Percentiles rank a stretch among this genome's conserved stretches.
Evolutionary conservation across 2,113 vertebrate genomes (phyloP).

Genomic region (Vulpes ferrilata): DNA sequence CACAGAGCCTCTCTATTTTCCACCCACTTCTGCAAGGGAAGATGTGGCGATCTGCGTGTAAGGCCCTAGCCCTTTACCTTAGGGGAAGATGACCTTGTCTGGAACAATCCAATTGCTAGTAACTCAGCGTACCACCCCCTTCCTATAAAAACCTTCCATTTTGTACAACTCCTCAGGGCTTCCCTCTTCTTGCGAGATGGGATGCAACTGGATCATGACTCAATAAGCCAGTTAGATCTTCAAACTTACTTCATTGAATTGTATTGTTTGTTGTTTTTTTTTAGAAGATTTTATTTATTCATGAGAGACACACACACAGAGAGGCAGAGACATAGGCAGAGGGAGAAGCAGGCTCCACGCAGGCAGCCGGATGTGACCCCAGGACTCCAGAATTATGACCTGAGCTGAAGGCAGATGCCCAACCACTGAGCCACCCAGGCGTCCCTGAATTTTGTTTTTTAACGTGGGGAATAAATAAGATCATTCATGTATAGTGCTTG

Average conservation of each 20-base stretch:
- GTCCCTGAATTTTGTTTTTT: background rate
- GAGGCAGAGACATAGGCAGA: too few species aligned
- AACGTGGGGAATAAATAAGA: background rate
- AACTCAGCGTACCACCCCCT: too few species aligned
- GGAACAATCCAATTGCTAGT: background rate
- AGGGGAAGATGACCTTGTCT: background rate
- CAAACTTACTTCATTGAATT: background rate
- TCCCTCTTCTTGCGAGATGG: background rate
- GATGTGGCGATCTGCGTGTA: background rate
- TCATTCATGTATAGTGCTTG: background rate
- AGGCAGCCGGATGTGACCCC: too few species aligned
- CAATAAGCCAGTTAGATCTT: background rate
- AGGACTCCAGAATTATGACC: too few species aligned
- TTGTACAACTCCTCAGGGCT: background rate
- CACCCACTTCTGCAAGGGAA: background rate
- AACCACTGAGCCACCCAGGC: too few species aligned
- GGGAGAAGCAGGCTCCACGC: too few species aligned
- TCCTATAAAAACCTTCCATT: background rate
- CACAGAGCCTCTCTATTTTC: background rate
- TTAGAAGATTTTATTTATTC: too few species aligned
- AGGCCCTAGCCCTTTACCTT: background rate
- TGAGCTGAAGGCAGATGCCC: too few species aligned
- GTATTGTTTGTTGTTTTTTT: background rate
- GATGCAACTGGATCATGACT: background rate
- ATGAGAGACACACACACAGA: too few species aligned